A percentile compares a stretch with the other conserved stretches of the same genome.
These are phyloP conservation scores for Gorsachius goisagi DNA, from an alignment of 2,113 vertebrate genomes.

Conservation along the genomic window DNA sequence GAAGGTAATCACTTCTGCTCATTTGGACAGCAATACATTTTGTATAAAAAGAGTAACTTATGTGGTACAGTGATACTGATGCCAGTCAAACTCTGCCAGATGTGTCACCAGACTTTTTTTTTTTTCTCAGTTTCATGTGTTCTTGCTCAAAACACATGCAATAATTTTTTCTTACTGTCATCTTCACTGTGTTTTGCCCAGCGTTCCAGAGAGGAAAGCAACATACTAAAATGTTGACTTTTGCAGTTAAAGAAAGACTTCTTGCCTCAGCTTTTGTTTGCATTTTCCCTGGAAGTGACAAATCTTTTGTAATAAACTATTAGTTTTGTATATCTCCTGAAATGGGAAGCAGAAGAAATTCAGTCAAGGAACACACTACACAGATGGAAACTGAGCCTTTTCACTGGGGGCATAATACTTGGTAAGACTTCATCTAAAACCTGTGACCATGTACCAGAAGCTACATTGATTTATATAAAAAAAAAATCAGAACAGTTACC, in stretches of 20 bases:
- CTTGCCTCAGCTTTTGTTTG: neutral
- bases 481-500: neutral
- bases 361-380: neutral
- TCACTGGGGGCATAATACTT: neutral
- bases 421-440: neutral
- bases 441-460: neutral
- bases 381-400: neutral
- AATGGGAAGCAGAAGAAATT: neutral
- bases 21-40: neutral
- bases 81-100: neutral
- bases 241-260: neutral
- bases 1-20: constrained; percentile 26
- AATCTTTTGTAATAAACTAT: neutral
- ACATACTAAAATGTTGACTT: neutral
- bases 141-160: neutral
- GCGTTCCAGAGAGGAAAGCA: neutral
- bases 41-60: neutral
- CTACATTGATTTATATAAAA: neutral
- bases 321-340: neutral
- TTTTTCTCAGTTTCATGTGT: neutral
- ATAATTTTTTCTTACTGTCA: neutral
- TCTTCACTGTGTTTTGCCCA: neutral
- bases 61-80: neutral
- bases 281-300: neutral
- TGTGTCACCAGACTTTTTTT: neutral